A percentile compares a stretch with the other conserved stretches of the same genome.
phyloP scores from a whole-genome alignment of 1,140 invertebrate species.

The Spodoptera litura region DNA sequence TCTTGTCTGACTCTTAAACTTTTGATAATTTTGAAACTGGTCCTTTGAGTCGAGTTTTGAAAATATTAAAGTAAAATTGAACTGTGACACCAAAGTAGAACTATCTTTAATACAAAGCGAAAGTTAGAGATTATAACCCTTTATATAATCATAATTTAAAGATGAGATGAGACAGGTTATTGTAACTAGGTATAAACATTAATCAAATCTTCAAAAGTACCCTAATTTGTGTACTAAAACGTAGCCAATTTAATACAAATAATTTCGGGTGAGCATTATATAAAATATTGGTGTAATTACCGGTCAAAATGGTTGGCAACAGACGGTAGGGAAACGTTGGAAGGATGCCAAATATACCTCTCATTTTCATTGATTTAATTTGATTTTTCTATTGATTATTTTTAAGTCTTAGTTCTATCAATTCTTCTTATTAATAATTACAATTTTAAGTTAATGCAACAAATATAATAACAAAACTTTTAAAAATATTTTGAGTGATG shows the following conservation, averaged over 20 bases:
- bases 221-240: constrained; percentile 8
- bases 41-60: too few relatives aligned
- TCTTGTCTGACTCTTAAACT: too few relatives aligned
- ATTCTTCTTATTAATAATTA: too few relatives aligned
- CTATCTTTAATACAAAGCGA: too few relatives aligned
- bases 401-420: too few relatives aligned
- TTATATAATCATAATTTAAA: not conserved
- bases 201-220: not conserved
- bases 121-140: too few relatives aligned
- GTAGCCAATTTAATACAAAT: constrained; percentile 17
- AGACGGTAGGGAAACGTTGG: constrained; percentile 1
- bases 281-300: constrained; percentile 34
- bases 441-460: too few relatives aligned
- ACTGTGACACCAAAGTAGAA: too few relatives aligned
- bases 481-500: too few relatives aligned
- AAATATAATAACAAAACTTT: too few relatives aligned
- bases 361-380: constrained; percentile 12
- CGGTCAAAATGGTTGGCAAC: constrained; percentile 34
- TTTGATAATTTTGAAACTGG: too few relatives aligned
- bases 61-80: too few relatives aligned
- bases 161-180: not conserved
- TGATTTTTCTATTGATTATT: constrained; percentile 19
- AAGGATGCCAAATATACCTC: constrained; percentile 21
- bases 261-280: constrained; percentile 27
- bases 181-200: not conserved